These are phyloP conservation scores for Labrus mixtus DNA, from an alignment of 2,113 vertebrate genomes.

Conservation along the genomic window DNA sequence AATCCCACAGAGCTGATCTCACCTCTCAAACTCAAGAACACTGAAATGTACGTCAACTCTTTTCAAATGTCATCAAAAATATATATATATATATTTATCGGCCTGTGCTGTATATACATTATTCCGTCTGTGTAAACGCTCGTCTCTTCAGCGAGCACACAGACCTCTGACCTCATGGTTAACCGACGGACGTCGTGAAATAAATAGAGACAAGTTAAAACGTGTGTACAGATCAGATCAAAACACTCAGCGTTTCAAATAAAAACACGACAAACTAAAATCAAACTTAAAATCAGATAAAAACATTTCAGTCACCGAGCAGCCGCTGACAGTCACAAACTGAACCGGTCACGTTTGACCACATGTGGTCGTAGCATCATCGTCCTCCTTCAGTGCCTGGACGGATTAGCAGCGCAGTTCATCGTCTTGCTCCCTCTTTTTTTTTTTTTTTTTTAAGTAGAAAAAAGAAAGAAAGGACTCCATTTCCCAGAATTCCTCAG, in stretches of 20 bases:
- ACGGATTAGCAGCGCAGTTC: slow-evolving; percentile 13
- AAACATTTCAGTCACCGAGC: background rate
- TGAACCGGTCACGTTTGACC: background rate
- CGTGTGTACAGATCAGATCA: slow-evolving; percentile 58
- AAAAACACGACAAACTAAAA: slow-evolving; percentile 2
- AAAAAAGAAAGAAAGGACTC: background rate
- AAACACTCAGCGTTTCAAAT: slow-evolving; percentile 70
- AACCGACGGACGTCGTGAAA: slow-evolving; percentile 64
- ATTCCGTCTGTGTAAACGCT: slow-evolving; percentile 64
- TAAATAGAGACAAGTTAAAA: slow-evolving; percentile 83
- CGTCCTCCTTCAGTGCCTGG: background rate
- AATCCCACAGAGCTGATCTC: slow-evolving; percentile 44
- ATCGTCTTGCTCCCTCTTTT: slow-evolving; percentile 13
- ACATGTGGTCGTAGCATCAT: background rate
- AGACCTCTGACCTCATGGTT: slow-evolving; percentile 13
- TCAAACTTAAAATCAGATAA: background rate
- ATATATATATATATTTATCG: slow-evolving; percentile 56
- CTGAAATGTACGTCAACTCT: slow-evolving; percentile 56
- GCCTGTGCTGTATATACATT: slow-evolving; percentile 56
- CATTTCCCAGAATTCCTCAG: slow-evolving; percentile 13
- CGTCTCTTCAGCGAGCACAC: slow-evolving; percentile 51
- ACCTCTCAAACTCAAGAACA: slow-evolving; percentile 20
- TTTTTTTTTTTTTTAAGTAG: background rate
- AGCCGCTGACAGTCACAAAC: too few relatives aligned
- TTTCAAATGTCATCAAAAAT: slow-evolving; percentile 64